Base-by-base conservation (phyloP, 2,797 vertebrate genomes). In the Eidolon dupreanum region DNA sequence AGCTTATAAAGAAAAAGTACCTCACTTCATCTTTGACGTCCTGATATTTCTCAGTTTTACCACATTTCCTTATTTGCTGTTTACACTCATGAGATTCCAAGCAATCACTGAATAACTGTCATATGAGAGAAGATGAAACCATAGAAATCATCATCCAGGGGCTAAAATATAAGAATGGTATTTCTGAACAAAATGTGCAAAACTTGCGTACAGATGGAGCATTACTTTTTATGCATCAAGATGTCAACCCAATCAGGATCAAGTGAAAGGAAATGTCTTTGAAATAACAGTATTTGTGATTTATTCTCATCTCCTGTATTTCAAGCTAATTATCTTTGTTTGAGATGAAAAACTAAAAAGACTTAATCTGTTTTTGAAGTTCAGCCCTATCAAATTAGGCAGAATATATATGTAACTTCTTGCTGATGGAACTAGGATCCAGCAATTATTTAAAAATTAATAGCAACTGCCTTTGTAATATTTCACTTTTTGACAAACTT, bases 281-380 rank as follows among this genome's bases (percentile, higher is more conserved):
- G 97, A 97, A 97, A 97, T 91, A 8, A 0, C 84, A 91, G 59
- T 73, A 71, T 90, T 93, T 95, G 92, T 90, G 96, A 97, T 97
- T 98, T 97, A 94, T 90, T 97, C 91, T 90, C 79, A 46, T 93
- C 86, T 94, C 79, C 95, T 96, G 31, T 88, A 97, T 97, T 98
- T 96, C 97, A 96, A 98, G 93, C 70, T 98, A 98, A 98, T 98
- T 98, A 98, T 96, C 96, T 97, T 77, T 97, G 96, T 97, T 87
- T 92, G 88, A 97, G 74, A 89, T 63, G 15, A 88, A 97, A 97
- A 97, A 2, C 6, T 85, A 85, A 97, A 98, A 97, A 53, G 68
- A 51, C 73, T 97, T 97, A 89, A 96, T 98, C 94, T 97, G 73
- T 5, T 97, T 93, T 91, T 95, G 93, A 98, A 97, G 96, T 96